Base-by-base conservation (phyloP, 2,113 vertebrate species). In the Indri indri region DNA sequence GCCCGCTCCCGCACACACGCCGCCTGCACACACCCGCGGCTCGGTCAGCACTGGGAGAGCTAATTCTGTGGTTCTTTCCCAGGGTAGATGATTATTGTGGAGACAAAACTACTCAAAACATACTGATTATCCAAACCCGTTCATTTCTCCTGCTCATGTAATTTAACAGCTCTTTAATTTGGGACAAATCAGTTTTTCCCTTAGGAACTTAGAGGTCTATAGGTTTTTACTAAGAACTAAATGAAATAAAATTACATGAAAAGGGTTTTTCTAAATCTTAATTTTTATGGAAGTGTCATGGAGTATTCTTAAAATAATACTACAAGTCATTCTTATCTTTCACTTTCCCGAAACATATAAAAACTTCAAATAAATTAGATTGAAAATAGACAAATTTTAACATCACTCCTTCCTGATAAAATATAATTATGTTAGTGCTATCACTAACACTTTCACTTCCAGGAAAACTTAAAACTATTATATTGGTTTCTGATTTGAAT, bases 321-420 rank as follows among this genome's bases (percentile, higher is more conserved):
- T 70, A 7, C 25, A 65, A 83, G 37, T 57, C 74, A 82, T 71
- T 95, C 57, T 87, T 84, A 50, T 77, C 42, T 92, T 92, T 94
- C 16, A 70, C 11, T 86, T 97, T 68, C 27, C n/a, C 50, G n/a
- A 87, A 94, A 85, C 30, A 92, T 81, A 88, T 52, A 37, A 80
- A 88, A 95, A 70, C 20, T 66, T 59, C 42, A 90, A 65, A 82
- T 65, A 89, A 52, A 89, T 92, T 84, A 70, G 37, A 54, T 92
- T 18, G 87, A 9, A 92, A 83, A 23, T 54, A 45, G 17, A 80
- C 3, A 63, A 45, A 23, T 87, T 82, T 96, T 86, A 81, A 57
- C 6, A 95, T 82, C 40, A 52, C 5, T 90, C 93, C 66, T 88
- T 87, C 34, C 47, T 73, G 34, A 59, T 71, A 95, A 90, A 94